A percentile compares a stretch with the other conserved stretches of the same genome.
Conservation (phyloP, 1,140 invertebrate genomes). For the Mercenaria mercenaria region DNA sequence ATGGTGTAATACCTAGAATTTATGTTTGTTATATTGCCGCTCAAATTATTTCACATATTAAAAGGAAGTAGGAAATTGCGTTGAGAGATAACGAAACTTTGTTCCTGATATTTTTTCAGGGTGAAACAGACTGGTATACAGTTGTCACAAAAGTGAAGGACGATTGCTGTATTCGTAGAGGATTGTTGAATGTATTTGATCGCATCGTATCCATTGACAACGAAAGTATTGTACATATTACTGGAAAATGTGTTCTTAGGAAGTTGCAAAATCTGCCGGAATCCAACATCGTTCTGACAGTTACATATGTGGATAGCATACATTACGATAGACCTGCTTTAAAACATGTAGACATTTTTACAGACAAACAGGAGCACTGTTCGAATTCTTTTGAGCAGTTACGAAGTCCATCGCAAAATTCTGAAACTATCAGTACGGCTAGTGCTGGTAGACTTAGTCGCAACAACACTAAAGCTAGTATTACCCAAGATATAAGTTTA, state of each 20-base stretch:
- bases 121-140: neutral
- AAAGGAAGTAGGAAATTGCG: neutral
- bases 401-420: neutral
- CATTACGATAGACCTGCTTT: neutral
- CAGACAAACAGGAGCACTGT: neutral
- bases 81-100: neutral
- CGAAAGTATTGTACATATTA: neutral
- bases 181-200: slow-evolving; percentile 30
- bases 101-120: slow-evolving; percentile 37
- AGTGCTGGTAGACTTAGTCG: neutral
- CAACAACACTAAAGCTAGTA: neutral
- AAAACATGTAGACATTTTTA: neutral
- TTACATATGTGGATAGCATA: neutral
- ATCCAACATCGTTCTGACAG: neutral
- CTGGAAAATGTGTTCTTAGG: neutral
- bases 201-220: slow-evolving; percentile 21
- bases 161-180: slow-evolving; percentile 34
- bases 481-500: neutral
- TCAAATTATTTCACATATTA: no score
- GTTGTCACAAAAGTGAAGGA: slow-evolving; percentile 55
- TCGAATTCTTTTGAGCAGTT: neutral
- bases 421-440: neutral
- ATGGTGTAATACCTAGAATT: neutral
- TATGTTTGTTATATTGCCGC: no score
- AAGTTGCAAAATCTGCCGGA: neutral